These are phyloP conservation scores for Takifugu flavidus DNA, from an alignment of 2,113 vertebrate genomes.

Conservation along the genomic window DNA sequence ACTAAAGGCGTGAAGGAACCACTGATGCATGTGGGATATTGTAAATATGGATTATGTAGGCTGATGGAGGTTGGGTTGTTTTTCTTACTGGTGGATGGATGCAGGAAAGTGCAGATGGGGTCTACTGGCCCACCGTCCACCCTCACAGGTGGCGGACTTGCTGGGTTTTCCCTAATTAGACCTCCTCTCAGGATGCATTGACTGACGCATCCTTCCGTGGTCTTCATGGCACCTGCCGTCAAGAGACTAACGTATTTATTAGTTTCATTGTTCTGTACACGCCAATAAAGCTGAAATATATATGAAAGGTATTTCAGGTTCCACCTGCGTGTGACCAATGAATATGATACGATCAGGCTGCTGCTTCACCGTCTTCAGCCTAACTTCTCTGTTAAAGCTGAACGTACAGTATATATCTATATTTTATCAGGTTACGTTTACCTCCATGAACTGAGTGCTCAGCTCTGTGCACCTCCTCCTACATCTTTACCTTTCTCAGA, in stretches of 20 bases:
- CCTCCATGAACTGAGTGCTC: constrained; percentile 1
- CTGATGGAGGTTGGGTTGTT: no score
- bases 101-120: neutral
- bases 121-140: neutral
- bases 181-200: neutral
- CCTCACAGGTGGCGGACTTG: neutral
- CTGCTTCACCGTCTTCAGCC: neutral
- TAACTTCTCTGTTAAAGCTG: constrained; percentile 2
- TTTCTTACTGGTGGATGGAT: neutral
- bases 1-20: no score
- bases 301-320: no score
- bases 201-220: neutral
- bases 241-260: no score
- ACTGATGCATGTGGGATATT: no score
- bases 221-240: no score
- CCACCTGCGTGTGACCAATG: no score
- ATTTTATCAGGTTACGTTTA: neutral
- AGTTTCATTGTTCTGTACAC: no score
- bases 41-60: no score
- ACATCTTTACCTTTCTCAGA: constrained; percentile 16
- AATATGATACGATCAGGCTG: neutral
- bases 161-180: constrained; percentile 3
- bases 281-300: no score
- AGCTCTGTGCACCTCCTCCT: neutral
- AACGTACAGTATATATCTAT: no score